phyloP scores from a whole-genome alignment of 2,797 vertebrate species.

The Esox masquinongy region DNA sequence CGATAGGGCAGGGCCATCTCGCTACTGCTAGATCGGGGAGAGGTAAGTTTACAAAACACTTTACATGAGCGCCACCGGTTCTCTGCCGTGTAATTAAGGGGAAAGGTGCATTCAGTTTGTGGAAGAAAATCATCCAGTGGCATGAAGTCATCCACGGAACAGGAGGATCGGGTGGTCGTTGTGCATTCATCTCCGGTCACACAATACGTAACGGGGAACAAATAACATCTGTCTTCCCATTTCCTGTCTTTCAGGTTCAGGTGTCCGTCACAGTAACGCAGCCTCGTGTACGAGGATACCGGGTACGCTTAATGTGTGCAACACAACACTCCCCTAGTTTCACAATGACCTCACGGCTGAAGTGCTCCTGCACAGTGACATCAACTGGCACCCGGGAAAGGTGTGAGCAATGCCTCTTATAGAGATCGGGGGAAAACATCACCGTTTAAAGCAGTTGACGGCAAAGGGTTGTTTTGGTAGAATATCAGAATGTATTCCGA shows the following conservation, averaged over 20 bases:
- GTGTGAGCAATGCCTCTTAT: background rate
- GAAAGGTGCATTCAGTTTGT: background rate
- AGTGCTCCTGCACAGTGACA: background rate
- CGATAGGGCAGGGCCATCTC: background rate
- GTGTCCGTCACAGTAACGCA: background rate
- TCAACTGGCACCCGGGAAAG: background rate
- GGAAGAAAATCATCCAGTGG: conserved; percentile 38
- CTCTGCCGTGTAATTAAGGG: conserved; percentile 24
- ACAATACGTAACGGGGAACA: conserved; percentile 31
- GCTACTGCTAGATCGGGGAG: background rate
- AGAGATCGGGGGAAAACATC: background rate
- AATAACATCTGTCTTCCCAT: background rate
- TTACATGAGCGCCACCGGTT: background rate
- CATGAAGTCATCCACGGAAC: conserved; percentile 60
- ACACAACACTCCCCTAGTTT: background rate
- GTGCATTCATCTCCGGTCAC: conserved; percentile 53
- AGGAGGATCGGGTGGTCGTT: conserved; percentile 58
- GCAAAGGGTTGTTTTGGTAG: background rate
- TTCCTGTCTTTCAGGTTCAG: background rate
- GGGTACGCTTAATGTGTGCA: too few species aligned
- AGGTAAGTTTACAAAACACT: background rate
- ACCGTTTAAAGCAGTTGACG: background rate
- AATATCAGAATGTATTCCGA: background rate
- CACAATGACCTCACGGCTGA: background rate
- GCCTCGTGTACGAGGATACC: background rate